Percentiles rank a stretch among this genome's conserved stretches.
Evolutionary conservation across 2,888 invertebrate species (phyloP).

Genomic region (Amphipyra tragopoginis): DNA sequence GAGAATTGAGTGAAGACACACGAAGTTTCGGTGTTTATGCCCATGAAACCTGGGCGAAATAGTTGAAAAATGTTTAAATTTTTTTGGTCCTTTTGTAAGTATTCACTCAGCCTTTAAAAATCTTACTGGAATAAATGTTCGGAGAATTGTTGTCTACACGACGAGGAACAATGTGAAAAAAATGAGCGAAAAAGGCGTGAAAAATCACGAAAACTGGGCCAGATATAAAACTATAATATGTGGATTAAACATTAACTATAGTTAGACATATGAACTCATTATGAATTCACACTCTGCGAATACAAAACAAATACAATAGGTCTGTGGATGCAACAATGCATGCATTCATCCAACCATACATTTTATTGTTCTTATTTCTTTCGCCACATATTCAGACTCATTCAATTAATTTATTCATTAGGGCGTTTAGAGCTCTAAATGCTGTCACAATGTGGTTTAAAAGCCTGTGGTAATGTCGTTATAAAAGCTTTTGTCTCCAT

Average conservation of each 20-base stretch:
- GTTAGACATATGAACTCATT: conserved; percentile 65
- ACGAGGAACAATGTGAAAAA: not conserved
- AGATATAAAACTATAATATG: conserved; percentile 3
- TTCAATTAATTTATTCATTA: conserved; percentile 65
- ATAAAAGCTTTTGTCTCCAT: conserved; percentile 25
- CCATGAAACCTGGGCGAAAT: too few relatives aligned
- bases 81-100: too few relatives aligned
- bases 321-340: conserved; percentile 74
- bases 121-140: too few relatives aligned
- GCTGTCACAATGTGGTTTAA: conserved; percentile 25
- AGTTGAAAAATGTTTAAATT: too few relatives aligned
- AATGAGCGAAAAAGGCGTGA: not conserved
- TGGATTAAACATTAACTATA: conserved; percentile 1
- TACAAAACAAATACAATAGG: conserved; percentile 67
- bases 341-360: conserved; percentile 69
- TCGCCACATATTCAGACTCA: conserved; percentile 57
- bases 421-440: conserved; percentile 41
- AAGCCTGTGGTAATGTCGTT: conserved; percentile 25
- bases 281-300: conserved; percentile 64
- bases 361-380: conserved; percentile 59
- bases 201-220: not conserved
- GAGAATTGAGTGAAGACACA: too few relatives aligned
- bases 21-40: too few relatives aligned
- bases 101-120: too few relatives aligned
- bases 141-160: too few relatives aligned